Percentiles rank a stretch among this genome's conserved stretches.
Conservation (phyloP, 92 coral and sea anemone genomes). For the Epizoanthus rinbou region DNA sequence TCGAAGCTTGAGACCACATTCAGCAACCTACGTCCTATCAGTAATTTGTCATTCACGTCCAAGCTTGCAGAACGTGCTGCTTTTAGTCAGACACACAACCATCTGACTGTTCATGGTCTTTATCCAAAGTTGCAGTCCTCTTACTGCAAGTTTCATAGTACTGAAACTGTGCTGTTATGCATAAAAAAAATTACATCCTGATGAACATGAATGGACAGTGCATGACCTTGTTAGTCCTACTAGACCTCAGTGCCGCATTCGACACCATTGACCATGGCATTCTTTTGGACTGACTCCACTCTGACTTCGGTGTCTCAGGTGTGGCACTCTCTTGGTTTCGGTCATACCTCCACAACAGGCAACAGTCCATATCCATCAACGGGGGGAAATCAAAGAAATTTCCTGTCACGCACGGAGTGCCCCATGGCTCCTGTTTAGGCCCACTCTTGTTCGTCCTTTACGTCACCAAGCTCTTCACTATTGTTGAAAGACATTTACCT, state of each 20-base stretch:
- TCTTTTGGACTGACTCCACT: too few species aligned
- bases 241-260: slow-evolving; percentile 14
- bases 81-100: slow-evolving; percentile 26
- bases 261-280: too few species aligned
- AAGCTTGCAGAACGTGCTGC: slow-evolving; percentile 44
- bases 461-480: too few species aligned
- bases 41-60: slow-evolving; percentile 38
- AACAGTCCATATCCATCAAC: too few species aligned
- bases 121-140: slow-evolving; percentile 30
- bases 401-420: too few species aligned
- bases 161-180: slow-evolving; percentile 25
- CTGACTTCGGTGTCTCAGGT: too few species aligned
- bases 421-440: too few species aligned
- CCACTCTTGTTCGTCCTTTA: too few species aligned
- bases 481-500: too few species aligned
- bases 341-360: too few species aligned
- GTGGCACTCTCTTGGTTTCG: too few species aligned
- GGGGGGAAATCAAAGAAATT: too few species aligned
- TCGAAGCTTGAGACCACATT: slow-evolving; percentile 19
- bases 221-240: slow-evolving; percentile 24
- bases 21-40: slow-evolving; percentile 36
- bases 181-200: slow-evolving; percentile 19
- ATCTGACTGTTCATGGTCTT: slow-evolving; percentile 17
- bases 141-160: not conserved
- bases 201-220: slow-evolving; percentile 22